Evolutionary conservation across 2,888 invertebrate genomes (phyloP).

Genomic region (Ichneumoninae sp.): DNA sequence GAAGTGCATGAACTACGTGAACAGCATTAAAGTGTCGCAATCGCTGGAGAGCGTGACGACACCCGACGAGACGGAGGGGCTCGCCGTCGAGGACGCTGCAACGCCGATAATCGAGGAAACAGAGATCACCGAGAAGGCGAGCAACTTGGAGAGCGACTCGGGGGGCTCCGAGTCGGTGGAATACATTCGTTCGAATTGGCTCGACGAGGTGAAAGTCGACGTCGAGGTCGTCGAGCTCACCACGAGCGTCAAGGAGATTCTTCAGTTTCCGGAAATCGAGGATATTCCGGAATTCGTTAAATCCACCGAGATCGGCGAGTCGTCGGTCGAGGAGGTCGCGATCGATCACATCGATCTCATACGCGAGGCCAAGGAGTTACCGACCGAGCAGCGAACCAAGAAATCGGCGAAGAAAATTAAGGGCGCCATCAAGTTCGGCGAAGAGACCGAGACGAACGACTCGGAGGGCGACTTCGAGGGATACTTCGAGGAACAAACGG

Average conservation of each 20-base stretch:
- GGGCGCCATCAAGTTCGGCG: not conserved
- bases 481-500: slow-evolving; percentile 74
- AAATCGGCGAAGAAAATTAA: slow-evolving; percentile 60
- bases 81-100: not conserved
- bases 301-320: slow-evolving; percentile 77
- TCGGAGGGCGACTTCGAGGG: slow-evolving; percentile 58
- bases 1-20: slow-evolving; percentile 82
- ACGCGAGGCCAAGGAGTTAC: slow-evolving; percentile 79
- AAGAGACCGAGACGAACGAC: not conserved
- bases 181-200: slow-evolving; percentile 66
- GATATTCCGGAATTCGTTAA: slow-evolving; percentile 79
- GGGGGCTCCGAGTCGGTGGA: slow-evolving; percentile 62
- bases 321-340: slow-evolving; percentile 73
- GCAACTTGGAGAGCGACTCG: slow-evolving; percentile 58
- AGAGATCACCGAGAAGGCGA: slow-evolving; percentile 1
- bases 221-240: slow-evolving; percentile 81
- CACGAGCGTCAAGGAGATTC: slow-evolving; percentile 80
- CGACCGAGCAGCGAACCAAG: slow-evolving; percentile 36
- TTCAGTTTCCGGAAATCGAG: slow-evolving; percentile 82
- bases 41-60: slow-evolving; percentile 22
- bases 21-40: slow-evolving; percentile 77
- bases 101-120: slow-evolving; percentile 21
- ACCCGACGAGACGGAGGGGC: slow-evolving; percentile 32
- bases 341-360: slow-evolving; percentile 81
- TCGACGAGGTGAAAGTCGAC: slow-evolving; percentile 75